Percentiles rank a stretch among this genome's conserved stretches.
phyloP scores from a whole-genome alignment of 1,140 invertebrate species.

The Conus ventricosus region DNA sequence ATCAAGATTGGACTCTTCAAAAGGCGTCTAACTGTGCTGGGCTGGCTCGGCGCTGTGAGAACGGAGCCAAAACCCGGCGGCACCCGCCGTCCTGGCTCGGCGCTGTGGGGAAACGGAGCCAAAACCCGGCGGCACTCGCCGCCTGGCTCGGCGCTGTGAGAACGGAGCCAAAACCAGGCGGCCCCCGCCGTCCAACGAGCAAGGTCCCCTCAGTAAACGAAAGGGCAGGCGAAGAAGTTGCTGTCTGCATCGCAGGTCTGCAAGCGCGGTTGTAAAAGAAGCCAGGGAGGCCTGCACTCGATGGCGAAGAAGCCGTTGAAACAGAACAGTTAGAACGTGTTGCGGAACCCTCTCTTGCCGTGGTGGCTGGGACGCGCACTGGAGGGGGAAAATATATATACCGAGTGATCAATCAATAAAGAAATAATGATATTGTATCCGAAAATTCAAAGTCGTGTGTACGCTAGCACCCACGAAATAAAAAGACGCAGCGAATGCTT shows the following conservation, averaged over 20 bases:
- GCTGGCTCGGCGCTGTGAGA: background rate
- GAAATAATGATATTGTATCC: too few species aligned
- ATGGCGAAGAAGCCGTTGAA: slow-evolving; percentile 46
- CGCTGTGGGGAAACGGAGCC: background rate
- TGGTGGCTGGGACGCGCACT: slow-evolving; percentile 34
- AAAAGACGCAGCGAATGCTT: too few species aligned
- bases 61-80: background rate
- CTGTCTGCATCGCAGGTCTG: slow-evolving; percentile 36
- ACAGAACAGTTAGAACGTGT: slow-evolving; percentile 42
- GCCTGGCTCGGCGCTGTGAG: background rate
- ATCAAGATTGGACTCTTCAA: too few species aligned
- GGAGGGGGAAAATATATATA: background rate
- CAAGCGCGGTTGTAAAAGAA: slow-evolving; percentile 40
- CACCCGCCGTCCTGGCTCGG: background rate
- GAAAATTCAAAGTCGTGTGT: too few species aligned
- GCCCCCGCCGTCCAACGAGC: background rate
- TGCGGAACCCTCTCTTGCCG: slow-evolving; percentile 28
- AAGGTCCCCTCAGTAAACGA: background rate
- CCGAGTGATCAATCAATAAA: too few species aligned
- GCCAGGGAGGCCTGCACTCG: slow-evolving; percentile 41
- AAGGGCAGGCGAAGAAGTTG: slow-evolving; percentile 37
- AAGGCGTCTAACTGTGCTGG: background rate
- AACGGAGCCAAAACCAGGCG: background rate
- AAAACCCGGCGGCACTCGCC: background rate
- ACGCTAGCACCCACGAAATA: too few species aligned